These are phyloP conservation scores for Trissoscelio sp. DNA, from an alignment of 2,888 invertebrate genomes.

Conservation along the genomic window DNA sequence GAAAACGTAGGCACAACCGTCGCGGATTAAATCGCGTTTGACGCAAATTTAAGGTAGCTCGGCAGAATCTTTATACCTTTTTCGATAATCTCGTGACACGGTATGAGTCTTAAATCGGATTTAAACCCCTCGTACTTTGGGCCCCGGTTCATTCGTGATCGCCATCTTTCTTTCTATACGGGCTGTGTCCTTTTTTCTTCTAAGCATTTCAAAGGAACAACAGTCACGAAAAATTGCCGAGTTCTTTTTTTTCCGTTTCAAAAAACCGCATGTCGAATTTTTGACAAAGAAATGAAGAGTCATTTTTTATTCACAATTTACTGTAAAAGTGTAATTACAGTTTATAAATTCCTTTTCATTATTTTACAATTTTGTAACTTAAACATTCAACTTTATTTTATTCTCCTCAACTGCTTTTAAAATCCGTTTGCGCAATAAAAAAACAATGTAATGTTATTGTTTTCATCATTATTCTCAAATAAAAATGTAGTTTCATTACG, in stretches of 20 bases:
- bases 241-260: background rate
- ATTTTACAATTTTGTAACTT: too few species aligned
- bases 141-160: constrained; percentile 36
- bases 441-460: background rate
- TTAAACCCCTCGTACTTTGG: constrained; percentile 72
- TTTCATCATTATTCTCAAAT: background rate
- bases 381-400: too few species aligned
- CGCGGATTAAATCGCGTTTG: constrained; percentile 78
- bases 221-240: constrained; percentile 20
- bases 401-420: too few species aligned
- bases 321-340: too few species aligned
- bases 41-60: constrained; percentile 80
- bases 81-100: constrained; percentile 77
- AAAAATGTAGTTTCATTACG: background rate
- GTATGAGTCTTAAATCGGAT: constrained; percentile 79
- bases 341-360: constrained; percentile 5
- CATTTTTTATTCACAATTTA: too few species aligned
- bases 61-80: constrained; percentile 74
- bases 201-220: constrained; percentile 44
- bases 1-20: constrained; percentile 69
- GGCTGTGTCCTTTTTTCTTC: constrained; percentile 22
- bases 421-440: background rate
- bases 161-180: constrained; percentile 42
- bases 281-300: background rate
- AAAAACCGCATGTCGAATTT: constrained; percentile 24